A percentile compares a stretch with the other conserved stretches of the same genome.
Conservation (phyloP, 2,888 invertebrate species). For the Paralinhomoeus sp. region DNA sequence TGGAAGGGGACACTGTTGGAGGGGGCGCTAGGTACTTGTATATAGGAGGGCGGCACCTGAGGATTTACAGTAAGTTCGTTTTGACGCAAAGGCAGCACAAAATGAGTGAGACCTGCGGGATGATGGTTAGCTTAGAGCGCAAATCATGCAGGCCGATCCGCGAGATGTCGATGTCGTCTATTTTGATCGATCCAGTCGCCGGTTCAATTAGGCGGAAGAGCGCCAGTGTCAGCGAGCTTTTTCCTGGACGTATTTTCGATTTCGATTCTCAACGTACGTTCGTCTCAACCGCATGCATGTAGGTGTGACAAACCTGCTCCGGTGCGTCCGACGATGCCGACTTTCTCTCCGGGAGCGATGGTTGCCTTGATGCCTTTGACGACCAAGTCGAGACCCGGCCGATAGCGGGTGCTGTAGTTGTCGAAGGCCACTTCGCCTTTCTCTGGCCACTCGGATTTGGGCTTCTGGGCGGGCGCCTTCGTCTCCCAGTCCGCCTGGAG, state of each 20-base stretch:
- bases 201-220: constrained; percentile 66
- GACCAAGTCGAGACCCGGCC: no score
- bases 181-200: constrained; percentile 49
- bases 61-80: no score
- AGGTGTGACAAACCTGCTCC: constrained; percentile 44
- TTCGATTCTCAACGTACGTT: no score
- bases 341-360: no score
- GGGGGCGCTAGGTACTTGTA: no score
- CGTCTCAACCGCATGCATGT: no score
- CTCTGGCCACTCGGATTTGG: constrained; percentile 20
- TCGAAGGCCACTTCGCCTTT: constrained; percentile 21
- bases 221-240: constrained; percentile 63
- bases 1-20: no score
- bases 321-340: constrained; percentile 44
- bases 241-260: no score
- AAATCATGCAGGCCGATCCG: constrained; percentile 60
- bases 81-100: no score
- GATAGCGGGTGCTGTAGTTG: constrained; percentile 19
- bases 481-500: constrained; percentile 4
- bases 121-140: constrained; percentile 58
- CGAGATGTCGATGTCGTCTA: constrained; percentile 56
- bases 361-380: no score
- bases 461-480: constrained; percentile 1
- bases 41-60: no score
- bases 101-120: no score